phyloP scores from a whole-genome alignment of 35 echinoderm and acorn worm species.

The Stichopus chloronotus region DNA sequence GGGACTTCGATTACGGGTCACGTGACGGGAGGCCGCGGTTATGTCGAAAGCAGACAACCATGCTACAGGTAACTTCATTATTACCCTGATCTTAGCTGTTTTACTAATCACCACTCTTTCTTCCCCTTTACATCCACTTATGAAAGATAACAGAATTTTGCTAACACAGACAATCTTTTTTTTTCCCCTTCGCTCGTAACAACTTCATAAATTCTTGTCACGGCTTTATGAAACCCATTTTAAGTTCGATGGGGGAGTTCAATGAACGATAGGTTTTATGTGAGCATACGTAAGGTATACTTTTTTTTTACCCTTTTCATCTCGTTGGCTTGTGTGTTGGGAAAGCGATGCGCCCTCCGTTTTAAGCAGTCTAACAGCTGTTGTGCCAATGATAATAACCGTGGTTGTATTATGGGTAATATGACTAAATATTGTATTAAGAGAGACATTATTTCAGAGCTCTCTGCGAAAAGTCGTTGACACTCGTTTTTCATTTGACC shows the following conservation, averaged over 20 bases:
- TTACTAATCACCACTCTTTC: not conserved
- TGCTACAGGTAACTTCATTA: conserved; percentile 15
- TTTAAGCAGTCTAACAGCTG: conserved; percentile 41
- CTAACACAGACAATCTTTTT: conserved; percentile 35
- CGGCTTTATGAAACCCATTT: conserved; percentile 2
- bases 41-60: not conserved
- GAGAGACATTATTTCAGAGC: not conserved
- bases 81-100: not conserved
- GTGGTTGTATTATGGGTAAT: conserved; percentile 3
- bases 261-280: conserved; percentile 30
- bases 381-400: conserved; percentile 24
- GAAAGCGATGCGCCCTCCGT: conserved; percentile 6
- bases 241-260: not conserved
- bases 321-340: too few relatives aligned
- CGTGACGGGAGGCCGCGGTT: not conserved
- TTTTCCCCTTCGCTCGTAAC: not conserved
- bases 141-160: conserved; percentile 24
- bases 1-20: conserved; percentile 14
- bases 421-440: conserved; percentile 48
- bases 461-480: conserved; percentile 20
- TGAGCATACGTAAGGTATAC: not conserved
- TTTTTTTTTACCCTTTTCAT: not conserved
- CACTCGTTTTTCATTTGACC: conserved; percentile 34
- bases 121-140: not conserved
- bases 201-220: conserved; percentile 12